A percentile compares a stretch with the other conserved stretches of the same genome.
phyloP scores from a whole-genome alignment of 2,888 invertebrate species.

The Glaucopsyche alexis region DNA sequence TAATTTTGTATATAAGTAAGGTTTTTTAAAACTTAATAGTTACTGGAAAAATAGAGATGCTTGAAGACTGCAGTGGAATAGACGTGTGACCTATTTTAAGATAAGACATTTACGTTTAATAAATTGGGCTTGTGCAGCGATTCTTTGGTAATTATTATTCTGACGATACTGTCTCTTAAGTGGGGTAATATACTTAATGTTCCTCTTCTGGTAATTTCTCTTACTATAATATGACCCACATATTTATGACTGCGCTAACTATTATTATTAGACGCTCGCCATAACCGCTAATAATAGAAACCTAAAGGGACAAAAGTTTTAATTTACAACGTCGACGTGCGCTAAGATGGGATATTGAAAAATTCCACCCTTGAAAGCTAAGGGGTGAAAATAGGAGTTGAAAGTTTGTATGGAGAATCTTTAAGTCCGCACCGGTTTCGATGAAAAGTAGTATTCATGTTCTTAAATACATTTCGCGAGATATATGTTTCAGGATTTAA shows the following conservation, averaged over 20 bases:
- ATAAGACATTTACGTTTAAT: constrained; percentile 21
- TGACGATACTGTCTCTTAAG: not conserved
- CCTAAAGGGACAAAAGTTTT: no score
- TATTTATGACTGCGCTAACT: not conserved
- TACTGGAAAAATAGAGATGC: constrained; percentile 12
- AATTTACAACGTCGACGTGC: no score
- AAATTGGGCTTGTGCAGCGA: constrained; percentile 19
- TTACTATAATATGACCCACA: not conserved
- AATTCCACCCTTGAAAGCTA: no score
- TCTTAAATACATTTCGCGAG: no score
- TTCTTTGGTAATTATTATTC: constrained; percentile 18
- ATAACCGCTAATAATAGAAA: no score
- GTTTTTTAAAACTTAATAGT: not conserved
- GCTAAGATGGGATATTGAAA: no score
- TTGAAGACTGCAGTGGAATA: constrained; percentile 16
- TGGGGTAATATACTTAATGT: not conserved
- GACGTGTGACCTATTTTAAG: constrained; percentile 21
- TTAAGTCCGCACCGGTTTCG: no score
- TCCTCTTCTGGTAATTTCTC: not conserved
- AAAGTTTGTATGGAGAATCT: no score
- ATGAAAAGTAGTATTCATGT: no score
- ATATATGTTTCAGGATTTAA: no score
- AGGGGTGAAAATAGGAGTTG: no score
- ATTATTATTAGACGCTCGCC: no score
- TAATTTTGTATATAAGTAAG: not conserved